These are phyloP conservation scores for Psilopsiagon aymara DNA, from an alignment of 2,113 vertebrate species.

Conservation along the genomic window DNA sequence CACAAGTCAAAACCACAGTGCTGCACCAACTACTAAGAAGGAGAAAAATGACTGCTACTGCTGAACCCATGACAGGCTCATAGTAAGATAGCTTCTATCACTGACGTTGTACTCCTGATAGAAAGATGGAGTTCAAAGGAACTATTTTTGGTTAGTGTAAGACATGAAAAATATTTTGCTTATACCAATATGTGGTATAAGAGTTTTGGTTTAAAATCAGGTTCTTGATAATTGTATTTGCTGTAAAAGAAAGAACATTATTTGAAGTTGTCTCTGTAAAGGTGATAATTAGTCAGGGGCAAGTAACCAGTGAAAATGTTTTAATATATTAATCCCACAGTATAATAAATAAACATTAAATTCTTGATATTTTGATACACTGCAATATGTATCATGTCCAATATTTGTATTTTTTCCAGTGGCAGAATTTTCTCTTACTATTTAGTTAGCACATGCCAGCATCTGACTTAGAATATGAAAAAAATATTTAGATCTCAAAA, in stretches of 20 bases:
- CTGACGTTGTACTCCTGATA: not conserved
- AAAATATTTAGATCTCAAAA: not conserved
- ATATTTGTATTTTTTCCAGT: not conserved
- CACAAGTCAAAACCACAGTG: no score
- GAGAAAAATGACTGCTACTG: no score
- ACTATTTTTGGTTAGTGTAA: not conserved
- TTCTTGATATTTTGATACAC: not conserved
- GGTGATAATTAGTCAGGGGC: not conserved
- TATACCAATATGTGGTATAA: not conserved
- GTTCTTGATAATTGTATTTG: not conserved
- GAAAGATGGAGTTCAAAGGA: not conserved
- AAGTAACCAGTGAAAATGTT: not conserved
- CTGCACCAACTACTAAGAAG: no score
- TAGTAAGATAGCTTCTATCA: not conserved
- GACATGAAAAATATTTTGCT: not conserved
- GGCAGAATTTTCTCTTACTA: not conserved
- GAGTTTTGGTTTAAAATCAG: not conserved
- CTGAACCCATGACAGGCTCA: no score
- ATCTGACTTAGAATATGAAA: not conserved
- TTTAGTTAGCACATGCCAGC: not conserved
- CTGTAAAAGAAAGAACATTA: not conserved
- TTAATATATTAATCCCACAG: not conserved
- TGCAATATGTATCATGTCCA: not conserved
- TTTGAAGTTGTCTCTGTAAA: not conserved
- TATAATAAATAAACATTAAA: not conserved